Evolutionary conservation across 2,888 invertebrate genomes (phyloP).

Genomic region (Orthonychiurus folsomi): DNA sequence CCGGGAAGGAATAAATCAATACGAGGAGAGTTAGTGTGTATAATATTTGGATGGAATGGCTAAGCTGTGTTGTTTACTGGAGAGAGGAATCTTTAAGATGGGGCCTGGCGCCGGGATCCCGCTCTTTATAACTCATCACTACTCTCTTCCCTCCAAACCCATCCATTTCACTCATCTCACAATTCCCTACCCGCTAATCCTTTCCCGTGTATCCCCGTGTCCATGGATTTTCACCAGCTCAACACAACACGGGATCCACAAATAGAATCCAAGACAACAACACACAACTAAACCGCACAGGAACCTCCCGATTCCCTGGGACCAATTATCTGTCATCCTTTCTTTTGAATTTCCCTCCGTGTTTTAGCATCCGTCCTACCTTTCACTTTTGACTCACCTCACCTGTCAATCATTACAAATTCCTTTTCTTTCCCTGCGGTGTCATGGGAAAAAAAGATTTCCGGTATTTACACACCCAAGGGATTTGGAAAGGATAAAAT

Average conservation of each 20-base stretch:
- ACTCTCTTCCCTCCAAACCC: neutral
- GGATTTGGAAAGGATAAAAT: no score
- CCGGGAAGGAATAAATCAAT: neutral
- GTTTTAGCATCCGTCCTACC: neutral
- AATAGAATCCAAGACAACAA: neutral
- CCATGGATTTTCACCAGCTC: neutral
- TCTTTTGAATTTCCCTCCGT: no score
- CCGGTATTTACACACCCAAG: no score
- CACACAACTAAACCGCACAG: neutral
- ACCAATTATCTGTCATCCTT: no score
- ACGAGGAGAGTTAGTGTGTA: slow-evolving; percentile 10
- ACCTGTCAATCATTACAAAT: no score
- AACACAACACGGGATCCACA: neutral
- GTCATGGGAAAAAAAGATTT: no score
- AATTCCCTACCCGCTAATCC: neutral
- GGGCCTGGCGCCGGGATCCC: slow-evolving; percentile 7
- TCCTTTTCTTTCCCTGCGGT: no score
- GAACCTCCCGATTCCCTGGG: no score
- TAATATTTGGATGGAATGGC: slow-evolving; percentile 11
- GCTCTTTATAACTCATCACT: slow-evolving; percentile 13
- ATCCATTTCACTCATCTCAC: neutral
- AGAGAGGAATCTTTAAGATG: neutral
- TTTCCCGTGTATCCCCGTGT: neutral
- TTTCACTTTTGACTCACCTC: neutral
- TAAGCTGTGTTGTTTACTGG: slow-evolving; percentile 2